These are phyloP conservation scores for Globicephala melas DNA, from an alignment of 2,113 vertebrate species.

Conservation along the genomic window DNA sequence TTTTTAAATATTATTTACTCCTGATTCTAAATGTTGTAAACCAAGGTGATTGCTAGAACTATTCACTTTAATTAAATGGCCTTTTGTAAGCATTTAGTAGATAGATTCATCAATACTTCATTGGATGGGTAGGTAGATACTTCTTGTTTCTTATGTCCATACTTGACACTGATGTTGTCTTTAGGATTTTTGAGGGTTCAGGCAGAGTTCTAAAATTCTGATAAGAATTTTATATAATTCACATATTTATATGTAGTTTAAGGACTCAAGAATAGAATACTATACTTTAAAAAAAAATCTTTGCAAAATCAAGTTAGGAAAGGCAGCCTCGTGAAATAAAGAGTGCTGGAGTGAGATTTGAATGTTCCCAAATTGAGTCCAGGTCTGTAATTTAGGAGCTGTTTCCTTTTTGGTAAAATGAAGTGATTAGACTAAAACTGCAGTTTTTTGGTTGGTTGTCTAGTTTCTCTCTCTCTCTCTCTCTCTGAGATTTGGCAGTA, in stretches of 20 bases:
- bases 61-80: background rate
- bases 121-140: background rate
- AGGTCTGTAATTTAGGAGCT: background rate
- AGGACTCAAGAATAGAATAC: background rate
- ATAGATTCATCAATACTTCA: background rate
- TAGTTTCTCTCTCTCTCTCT: background rate
- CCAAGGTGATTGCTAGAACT: background rate
- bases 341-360: background rate
- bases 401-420: background rate
- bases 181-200: background rate
- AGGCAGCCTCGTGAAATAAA: background rate
- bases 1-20: background rate
- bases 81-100: background rate
- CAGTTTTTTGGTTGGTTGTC: background rate
- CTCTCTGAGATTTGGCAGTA: background rate
- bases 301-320: conserved; percentile 7
- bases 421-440: background rate
- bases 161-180: background rate
- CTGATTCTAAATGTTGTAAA: background rate
- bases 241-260: background rate
- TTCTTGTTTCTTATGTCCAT: background rate
- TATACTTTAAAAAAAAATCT: background rate
- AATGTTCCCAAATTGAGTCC: background rate
- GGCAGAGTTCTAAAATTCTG: background rate
- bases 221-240: background rate